Base-by-base conservation (phyloP, 2,888 invertebrate species). In the Sminthurinus aureus region DNA sequence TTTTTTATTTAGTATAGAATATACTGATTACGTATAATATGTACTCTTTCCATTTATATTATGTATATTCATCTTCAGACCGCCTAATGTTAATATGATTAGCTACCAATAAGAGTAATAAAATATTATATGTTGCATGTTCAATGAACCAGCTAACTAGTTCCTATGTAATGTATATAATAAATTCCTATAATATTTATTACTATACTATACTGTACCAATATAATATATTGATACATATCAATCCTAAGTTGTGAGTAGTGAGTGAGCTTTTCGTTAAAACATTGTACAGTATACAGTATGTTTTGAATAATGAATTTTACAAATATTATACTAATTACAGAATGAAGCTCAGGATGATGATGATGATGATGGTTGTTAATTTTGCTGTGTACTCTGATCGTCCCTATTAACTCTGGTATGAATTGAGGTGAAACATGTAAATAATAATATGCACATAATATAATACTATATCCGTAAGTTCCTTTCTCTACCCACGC, bases 401-500 rank as follows among this genome's bases (percentile, higher is more conserved):
- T 38, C 18, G 2, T 58, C 2, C 1, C 15, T 58, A 58, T 58
- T 58, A 58, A 11, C 58, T 58, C 18, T 58, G 58, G 0, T 12
- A 20, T 20, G 71, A 71, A 20, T 71, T 20, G 71, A 77, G 18
- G 6, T 71, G 73, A 81, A 13, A 81, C 69, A 81, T 81, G 52
- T 24, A 64, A 58, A 64, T 79, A 79, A 4, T 38, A 38, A 38
- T 38, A 38, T 4, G n/a, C 24, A 79, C 52, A 78, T 78, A 22
- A 64, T 78, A 64, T 24, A 38, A 38, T 38, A 4, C 38, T 38
- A 1, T 71, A 2, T 71, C 71, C 13, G 1, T 18, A 12, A n/a
- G n/a, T n/a, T n/a, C n/a, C n/a, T n/a, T n/a, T 38, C 69, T 20
- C 67, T 67, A 51, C 79, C 79, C 79, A 79, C 79, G 71, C 79